Evolutionary conservation across 2,113 vertebrate species (phyloP), one percentile per base, ranked within the genome.

Genomic region (Capreolus pygargus): DNA sequence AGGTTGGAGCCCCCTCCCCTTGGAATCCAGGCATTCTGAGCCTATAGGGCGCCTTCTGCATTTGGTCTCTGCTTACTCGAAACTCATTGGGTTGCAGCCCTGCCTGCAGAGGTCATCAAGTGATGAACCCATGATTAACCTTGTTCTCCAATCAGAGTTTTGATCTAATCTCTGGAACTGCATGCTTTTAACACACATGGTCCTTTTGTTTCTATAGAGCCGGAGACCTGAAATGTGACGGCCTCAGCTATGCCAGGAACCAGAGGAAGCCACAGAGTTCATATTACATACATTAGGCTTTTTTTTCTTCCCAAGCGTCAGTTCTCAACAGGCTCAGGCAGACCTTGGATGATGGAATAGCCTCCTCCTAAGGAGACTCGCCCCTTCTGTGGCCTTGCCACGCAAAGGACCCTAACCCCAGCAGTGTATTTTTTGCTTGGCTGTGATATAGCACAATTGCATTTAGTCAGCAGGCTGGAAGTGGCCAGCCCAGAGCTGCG

Each of bases 401-500:
- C 16, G 67, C 67, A 86, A 67, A 93, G 95, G 91, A 96, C 84
- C 70, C 21, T 33, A 74, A 95, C 96, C 87, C 50, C 23, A 81
- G 81, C 87, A 91, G 79, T 33, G 23, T 84, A n/a, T 92, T 39
- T 97, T 97, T 87, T 97, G 76, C 50, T 97, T 94, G 86, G 58
- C 93, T 95, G 23, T 90, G 81, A 90, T 39, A 36, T 39, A 93
- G 54, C 14, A 7, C 96, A 57, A 36, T 96, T 36, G 23, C 67
- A 90, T 96, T 98, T 97, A 97, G 95, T 93, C 94, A 94, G 86
- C 89, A 89, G 91, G 83, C 94, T 97, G 96, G 91, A 98, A 97
- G 93, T 96, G 95, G 94, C 97, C 96, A 97, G 91, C 94, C 88
- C 19, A 25, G 96, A 94, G 88, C 81, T 94, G 93, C 87, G 81